These are phyloP conservation scores for Leptopterna dolabrata DNA, from an alignment of 2,888 invertebrate genomes.

Conservation along the genomic window DNA sequence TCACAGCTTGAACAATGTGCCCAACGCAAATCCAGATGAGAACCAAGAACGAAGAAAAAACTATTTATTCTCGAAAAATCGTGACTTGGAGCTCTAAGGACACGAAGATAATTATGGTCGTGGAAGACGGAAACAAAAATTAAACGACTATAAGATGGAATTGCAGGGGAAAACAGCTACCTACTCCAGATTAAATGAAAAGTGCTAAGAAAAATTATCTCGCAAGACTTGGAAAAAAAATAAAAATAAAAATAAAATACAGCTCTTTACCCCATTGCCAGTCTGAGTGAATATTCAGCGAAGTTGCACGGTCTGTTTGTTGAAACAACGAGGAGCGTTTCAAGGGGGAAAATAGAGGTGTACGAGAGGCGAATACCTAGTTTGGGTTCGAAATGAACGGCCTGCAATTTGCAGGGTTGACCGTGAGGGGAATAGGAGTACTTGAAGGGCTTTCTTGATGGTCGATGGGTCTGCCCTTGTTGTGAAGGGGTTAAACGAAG, in stretches of 20 bases:
- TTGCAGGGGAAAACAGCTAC: too few species aligned
- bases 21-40: too few species aligned
- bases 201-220: background rate
- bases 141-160: too few species aligned
- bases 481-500: too few species aligned
- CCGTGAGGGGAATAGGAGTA: too few species aligned
- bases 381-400: background rate
- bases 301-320: background rate
- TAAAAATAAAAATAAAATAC: background rate
- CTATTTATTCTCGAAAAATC: background rate
- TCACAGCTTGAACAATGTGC: too few species aligned
- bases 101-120: background rate
- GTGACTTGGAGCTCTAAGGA: background rate
- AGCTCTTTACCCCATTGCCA: background rate
- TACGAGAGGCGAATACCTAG: background rate
- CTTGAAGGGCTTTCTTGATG: too few species aligned
- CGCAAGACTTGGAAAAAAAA: background rate
- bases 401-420: background rate
- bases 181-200: background rate
- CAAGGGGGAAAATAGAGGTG: background rate
- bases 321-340: background rate
- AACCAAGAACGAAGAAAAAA: too few species aligned
- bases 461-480: too few species aligned
- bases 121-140: background rate
- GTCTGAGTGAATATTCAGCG: background rate